These are phyloP conservation scores for Margarornis squamiger DNA, from an alignment of 2,797 vertebrate genomes.

Conservation along the genomic window DNA sequence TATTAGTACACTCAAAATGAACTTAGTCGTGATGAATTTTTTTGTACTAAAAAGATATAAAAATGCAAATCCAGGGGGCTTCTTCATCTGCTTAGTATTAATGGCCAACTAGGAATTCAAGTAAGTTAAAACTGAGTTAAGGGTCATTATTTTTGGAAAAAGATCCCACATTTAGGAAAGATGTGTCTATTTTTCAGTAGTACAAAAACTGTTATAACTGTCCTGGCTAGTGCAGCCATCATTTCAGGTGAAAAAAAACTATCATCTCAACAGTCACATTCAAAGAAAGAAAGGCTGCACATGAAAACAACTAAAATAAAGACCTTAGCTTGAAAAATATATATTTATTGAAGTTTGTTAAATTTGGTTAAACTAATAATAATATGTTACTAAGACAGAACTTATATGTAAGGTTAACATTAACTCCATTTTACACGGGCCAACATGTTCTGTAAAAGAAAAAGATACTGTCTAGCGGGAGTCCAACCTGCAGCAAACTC, in stretches of 20 bases:
- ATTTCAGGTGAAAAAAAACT: not conserved
- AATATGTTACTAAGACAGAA: not conserved
- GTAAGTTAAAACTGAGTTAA: not conserved
- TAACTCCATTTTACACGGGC: not conserved
- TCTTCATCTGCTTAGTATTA: not conserved
- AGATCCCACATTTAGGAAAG: not conserved
- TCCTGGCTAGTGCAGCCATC: not conserved
- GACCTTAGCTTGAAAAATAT: not conserved
- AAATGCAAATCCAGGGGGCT: constrained; percentile 37
- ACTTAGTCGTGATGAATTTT: not conserved
- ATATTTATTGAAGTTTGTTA: not conserved
- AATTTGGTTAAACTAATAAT: not conserved
- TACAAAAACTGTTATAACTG: not conserved
- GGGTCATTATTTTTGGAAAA: not conserved
- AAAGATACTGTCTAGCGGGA: not conserved
- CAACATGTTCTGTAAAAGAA: not conserved
- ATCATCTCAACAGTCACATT: not conserved
- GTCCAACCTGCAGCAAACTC: not conserved
- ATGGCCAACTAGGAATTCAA: not conserved
- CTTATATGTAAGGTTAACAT: not conserved
- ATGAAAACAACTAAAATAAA: not conserved
- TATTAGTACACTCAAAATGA: not conserved
- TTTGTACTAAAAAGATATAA: not conserved
- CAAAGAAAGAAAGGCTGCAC: not conserved
- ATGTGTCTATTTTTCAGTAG: not conserved